phyloP scores from a whole-genome alignment of 2,797 vertebrate species.

The Poecilia picta region DNA sequence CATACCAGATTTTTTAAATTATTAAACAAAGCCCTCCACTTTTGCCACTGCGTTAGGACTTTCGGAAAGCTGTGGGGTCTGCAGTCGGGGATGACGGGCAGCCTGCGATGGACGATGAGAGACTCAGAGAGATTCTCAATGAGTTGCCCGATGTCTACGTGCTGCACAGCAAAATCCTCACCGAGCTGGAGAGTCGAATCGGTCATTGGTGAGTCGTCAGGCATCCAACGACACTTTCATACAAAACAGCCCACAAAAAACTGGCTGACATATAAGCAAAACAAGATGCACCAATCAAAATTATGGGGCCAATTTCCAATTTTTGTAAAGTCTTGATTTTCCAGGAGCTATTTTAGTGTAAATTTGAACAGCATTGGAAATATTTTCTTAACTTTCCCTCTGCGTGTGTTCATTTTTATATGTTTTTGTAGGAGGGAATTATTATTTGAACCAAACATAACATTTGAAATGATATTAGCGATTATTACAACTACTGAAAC shows the following conservation, averaged over 20 bases:
- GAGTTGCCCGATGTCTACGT: conserved; percentile 88
- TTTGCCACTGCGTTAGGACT: conserved; percentile 77
- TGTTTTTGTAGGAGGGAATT: not conserved
- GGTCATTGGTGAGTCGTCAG: conserved; percentile 82
- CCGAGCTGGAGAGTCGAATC: conserved; percentile 87
- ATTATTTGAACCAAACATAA: not conserved
- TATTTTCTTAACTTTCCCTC: not conserved
- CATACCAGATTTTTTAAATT: not conserved
- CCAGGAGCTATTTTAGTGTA: not conserved
- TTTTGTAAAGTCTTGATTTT: not conserved
- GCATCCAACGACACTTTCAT: not conserved
- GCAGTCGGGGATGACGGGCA: conserved; percentile 78
- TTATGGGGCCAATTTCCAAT: not conserved
- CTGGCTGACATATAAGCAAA: not conserved
- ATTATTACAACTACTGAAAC: not conserved
- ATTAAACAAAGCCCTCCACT: no score
- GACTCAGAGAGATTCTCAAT: conserved; percentile 86
- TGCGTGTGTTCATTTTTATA: not conserved
- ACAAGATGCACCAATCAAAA: not conserved
- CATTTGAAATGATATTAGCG: not conserved
- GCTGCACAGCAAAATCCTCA: conserved; percentile 88
- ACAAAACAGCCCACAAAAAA: rapidly evolving
- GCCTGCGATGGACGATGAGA: conserved; percentile 79
- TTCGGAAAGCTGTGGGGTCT: conserved; percentile 81
- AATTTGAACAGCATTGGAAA: not conserved